phyloP scores from a whole-genome alignment of 2,888 invertebrate species.

The Pinctada fucata region DNA sequence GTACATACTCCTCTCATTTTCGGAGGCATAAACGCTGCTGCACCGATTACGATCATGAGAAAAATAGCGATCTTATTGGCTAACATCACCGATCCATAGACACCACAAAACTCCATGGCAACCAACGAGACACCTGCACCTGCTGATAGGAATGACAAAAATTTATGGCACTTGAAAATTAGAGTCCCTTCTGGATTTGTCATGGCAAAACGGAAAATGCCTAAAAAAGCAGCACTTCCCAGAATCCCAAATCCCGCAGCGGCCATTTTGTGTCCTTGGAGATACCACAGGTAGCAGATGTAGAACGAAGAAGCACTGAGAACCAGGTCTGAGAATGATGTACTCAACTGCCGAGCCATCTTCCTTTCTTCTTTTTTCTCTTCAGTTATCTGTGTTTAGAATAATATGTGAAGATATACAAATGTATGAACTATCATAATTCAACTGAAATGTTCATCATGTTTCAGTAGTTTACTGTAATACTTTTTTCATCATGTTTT shows the following conservation, averaged over 20 bases:
- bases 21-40: conserved; percentile 53
- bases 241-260: conserved; percentile 64
- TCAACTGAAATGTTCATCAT: no score
- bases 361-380: background rate
- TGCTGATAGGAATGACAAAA: conserved; percentile 62
- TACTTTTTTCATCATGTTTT: no score
- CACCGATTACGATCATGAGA: conserved; percentile 49
- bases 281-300: conserved; percentile 53
- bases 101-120: conserved; percentile 64
- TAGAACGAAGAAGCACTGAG: conserved; percentile 64
- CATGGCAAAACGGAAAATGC: conserved; percentile 65
- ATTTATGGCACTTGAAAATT: conserved; percentile 56
- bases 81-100: conserved; percentile 51
- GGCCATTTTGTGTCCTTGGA: conserved; percentile 48
- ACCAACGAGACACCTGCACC: conserved; percentile 66
- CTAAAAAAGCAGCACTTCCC: conserved; percentile 66
- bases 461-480: no score
- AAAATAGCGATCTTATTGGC: conserved; percentile 60
- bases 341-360: conserved; percentile 67
- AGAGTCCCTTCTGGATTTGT: conserved; percentile 51
- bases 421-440: no score
- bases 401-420: no score
- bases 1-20: conserved; percentile 54
- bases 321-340: conserved; percentile 68
- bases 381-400: background rate